These are phyloP conservation scores for Malaclemys terrapin DNA, from an alignment of 2,113 vertebrate genomes.

Conservation along the genomic window DNA sequence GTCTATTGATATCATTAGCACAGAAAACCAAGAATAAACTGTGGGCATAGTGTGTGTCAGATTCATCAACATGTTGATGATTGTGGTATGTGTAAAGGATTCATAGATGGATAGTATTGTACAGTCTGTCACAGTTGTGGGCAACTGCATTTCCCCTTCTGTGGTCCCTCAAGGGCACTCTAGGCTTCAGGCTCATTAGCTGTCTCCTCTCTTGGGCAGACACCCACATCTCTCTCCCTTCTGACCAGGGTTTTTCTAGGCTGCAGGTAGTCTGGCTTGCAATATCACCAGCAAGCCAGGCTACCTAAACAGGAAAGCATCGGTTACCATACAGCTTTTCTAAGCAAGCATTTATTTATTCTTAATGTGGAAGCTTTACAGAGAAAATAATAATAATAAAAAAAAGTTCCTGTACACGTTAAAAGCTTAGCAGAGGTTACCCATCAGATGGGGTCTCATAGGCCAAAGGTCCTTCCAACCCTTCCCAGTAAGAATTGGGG, in stretches of 20 bases:
- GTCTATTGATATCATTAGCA: neutral
- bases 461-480: neutral
- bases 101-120: neutral
- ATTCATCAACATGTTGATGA: neutral
- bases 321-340: neutral
- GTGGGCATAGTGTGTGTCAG: fast-evolving
- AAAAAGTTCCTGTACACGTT: neutral
- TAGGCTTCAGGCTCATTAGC: neutral
- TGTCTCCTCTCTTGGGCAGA: neutral
- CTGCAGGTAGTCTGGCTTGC: neutral
- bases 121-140: neutral
- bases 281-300: neutral
- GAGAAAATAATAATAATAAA: neutral
- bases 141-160: neutral
- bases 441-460: neutral
- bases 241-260: neutral
- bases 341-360: neutral
- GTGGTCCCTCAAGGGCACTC: neutral
- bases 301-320: neutral
- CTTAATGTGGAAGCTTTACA: neutral
- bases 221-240: neutral
- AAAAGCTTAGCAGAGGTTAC: neutral
- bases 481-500: neutral
- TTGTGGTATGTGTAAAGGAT: neutral
- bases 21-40: neutral